These are phyloP conservation scores for Phainopepla nitens DNA, from an alignment of 2,113 vertebrate genomes.

Conservation along the genomic window DNA sequence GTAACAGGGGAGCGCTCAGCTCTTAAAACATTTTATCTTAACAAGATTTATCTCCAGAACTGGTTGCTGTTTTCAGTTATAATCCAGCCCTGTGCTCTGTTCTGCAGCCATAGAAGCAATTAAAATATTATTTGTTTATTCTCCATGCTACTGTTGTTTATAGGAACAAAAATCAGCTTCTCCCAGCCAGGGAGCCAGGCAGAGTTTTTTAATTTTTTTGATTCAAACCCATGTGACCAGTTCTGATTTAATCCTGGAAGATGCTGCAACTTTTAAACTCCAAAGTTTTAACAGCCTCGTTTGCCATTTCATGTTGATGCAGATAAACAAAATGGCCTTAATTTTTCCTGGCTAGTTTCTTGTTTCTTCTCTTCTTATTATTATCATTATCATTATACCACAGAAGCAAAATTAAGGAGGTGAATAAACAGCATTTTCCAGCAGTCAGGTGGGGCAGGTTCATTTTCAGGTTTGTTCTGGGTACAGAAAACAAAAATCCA, in stretches of 20 bases:
- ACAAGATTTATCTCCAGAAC: not conserved
- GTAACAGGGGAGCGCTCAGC: not conserved
- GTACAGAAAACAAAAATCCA: not conserved
- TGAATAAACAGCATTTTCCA: not conserved
- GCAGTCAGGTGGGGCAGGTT: not conserved
- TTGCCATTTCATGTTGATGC: not conserved
- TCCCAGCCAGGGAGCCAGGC: not conserved
- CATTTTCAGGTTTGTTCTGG: not conserved
- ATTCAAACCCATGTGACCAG: not conserved
- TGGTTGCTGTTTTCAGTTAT: accelerated
- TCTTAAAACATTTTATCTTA: not conserved
- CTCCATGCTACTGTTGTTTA: not conserved
- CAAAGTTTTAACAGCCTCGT: not conserved
- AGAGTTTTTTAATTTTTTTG: not conserved
- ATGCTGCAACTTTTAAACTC: not conserved
- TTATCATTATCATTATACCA: not conserved
- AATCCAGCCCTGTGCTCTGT: not conserved
- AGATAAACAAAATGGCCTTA: not conserved
- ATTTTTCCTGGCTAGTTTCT: not conserved
- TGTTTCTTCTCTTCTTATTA: not conserved
- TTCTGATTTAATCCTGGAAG: not conserved
- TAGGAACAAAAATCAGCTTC: not conserved
- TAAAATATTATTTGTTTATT: not conserved
- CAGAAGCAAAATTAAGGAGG: not conserved
- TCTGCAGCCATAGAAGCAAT: not conserved